These are phyloP conservation scores for Spilarctia lutea DNA, from an alignment of 2,888 invertebrate genomes.

Conservation along the genomic window DNA sequence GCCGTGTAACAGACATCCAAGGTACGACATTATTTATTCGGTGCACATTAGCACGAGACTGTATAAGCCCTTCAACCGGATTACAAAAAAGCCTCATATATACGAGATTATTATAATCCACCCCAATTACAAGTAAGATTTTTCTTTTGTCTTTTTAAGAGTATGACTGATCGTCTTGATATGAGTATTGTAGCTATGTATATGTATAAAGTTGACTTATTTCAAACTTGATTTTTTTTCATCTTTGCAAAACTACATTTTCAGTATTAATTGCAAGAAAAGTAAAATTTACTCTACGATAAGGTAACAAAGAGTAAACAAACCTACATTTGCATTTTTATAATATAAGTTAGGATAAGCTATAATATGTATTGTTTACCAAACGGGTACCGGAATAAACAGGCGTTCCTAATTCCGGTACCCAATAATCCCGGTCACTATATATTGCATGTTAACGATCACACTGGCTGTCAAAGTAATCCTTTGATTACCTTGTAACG, in stretches of 20 bases:
- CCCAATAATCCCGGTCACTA: background rate
- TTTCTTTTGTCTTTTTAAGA: background rate
- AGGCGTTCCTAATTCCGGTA: background rate
- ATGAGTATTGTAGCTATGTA: background rate
- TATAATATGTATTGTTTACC: background rate
- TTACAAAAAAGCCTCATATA: conserved; percentile 49
- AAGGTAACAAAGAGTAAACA: background rate
- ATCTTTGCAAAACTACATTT: background rate
- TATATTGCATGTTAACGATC: background rate
- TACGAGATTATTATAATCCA: conserved; percentile 16
- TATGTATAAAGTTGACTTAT: background rate
- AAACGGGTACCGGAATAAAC: background rate
- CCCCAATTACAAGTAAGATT: background rate
- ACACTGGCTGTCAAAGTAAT: background rate
- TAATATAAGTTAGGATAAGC: background rate
- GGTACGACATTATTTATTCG: conserved; percentile 53
- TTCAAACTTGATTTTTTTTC: background rate
- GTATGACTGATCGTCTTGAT: conserved; percentile 5
- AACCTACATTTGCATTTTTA: background rate
- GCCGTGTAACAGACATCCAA: conserved; percentile 25
- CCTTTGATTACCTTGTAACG: background rate
- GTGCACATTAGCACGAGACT: conserved; percentile 58
- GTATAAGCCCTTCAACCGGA: conserved; percentile 56
- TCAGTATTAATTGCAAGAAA: background rate
- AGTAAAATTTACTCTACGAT: background rate